A percentile compares a stretch with the other conserved stretches of the same genome.
phyloP scores from a whole-genome alignment of 2,888 invertebrate genomes.

The Conistra vaccinii region DNA sequence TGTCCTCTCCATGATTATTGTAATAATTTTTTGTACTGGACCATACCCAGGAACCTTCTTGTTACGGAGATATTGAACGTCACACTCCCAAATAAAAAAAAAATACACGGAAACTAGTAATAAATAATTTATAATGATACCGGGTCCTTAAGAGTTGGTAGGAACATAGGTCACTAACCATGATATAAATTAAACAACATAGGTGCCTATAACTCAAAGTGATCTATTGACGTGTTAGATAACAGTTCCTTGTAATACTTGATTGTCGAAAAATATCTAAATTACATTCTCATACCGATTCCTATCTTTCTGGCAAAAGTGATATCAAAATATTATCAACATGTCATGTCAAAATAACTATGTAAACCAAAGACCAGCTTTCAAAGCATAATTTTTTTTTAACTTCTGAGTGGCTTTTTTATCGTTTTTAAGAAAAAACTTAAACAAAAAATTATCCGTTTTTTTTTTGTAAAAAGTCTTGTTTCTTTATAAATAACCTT shows the following conservation, averaged over 20 bases:
- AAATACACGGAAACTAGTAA: not conserved
- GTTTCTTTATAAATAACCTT: not conserved
- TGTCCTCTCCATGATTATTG: too few species aligned
- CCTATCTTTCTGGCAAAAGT: slow-evolving; percentile 9
- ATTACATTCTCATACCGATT: slow-evolving; percentile 25
- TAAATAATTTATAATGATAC: not conserved
- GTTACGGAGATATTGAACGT: too few species aligned
- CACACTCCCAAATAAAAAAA: too few species aligned
- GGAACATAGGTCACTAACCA: not conserved
- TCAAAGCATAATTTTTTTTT: not conserved
- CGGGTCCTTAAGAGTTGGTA: not conserved
- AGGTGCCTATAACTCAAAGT: not conserved
- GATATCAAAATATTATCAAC: slow-evolving; percentile 6
- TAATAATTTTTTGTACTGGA: too few species aligned
- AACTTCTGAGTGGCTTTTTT: not conserved
- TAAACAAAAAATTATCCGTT: too few species aligned
- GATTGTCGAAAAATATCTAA: slow-evolving; percentile 20
- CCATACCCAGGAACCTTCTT: too few species aligned
- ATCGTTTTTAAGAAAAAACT: not conserved
- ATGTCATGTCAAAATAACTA: not conserved
- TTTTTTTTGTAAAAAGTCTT: not conserved
- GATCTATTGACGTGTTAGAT: not conserved
- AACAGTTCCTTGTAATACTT: slow-evolving; percentile 17
- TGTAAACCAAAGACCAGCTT: not conserved
- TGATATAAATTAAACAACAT: not conserved